These are phyloP conservation scores for Lutjanus argentimaculatus DNA, from an alignment of 2,797 vertebrate species.

Conservation along the genomic window DNA sequence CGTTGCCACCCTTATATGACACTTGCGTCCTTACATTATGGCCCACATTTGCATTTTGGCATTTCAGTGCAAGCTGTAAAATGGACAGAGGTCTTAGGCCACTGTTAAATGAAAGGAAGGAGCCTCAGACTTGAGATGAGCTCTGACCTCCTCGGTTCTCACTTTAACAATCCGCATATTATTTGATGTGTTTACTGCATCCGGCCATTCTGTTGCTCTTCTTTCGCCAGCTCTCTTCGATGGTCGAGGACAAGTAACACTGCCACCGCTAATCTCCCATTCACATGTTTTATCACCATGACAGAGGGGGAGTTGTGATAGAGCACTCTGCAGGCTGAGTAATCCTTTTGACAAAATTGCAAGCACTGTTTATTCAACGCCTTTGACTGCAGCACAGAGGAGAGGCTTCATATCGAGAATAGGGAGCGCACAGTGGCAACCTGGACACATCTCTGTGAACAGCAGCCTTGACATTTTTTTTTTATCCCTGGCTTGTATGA, in stretches of 20 bases:
- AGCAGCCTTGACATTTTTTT: slow-evolving; percentile 25
- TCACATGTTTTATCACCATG: slow-evolving; percentile 79
- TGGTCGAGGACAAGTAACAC: slow-evolving; percentile 65
- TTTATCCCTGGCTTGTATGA: slow-evolving; percentile 1
- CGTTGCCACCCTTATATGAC: background rate
- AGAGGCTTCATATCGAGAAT: slow-evolving; percentile 50
- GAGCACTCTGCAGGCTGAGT: slow-evolving; percentile 68
- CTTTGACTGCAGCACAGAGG: slow-evolving; percentile 56
- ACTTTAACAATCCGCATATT: slow-evolving; percentile 7
- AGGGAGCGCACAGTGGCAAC: slow-evolving; percentile 50
- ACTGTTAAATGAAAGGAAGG: background rate
- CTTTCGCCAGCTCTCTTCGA: slow-evolving; percentile 49
- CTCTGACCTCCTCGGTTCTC: slow-evolving; percentile 36
- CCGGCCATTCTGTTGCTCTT: slow-evolving; percentile 42
- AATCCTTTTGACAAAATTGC: slow-evolving; percentile 80
- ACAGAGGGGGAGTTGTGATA: slow-evolving; percentile 74
- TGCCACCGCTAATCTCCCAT: slow-evolving; percentile 78
- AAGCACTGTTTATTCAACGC: slow-evolving; percentile 76
- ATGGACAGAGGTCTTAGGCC: background rate
- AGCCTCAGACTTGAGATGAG: background rate
- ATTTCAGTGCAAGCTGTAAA: slow-evolving; percentile 26
- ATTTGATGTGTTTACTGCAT: slow-evolving; percentile 47
- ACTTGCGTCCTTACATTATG: background rate
- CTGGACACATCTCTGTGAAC: slow-evolving; percentile 50
- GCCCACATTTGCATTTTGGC: slow-evolving; percentile 28